These are phyloP conservation scores for Noctua janthina DNA, from an alignment of 2,888 invertebrate species.

Conservation along the genomic window DNA sequence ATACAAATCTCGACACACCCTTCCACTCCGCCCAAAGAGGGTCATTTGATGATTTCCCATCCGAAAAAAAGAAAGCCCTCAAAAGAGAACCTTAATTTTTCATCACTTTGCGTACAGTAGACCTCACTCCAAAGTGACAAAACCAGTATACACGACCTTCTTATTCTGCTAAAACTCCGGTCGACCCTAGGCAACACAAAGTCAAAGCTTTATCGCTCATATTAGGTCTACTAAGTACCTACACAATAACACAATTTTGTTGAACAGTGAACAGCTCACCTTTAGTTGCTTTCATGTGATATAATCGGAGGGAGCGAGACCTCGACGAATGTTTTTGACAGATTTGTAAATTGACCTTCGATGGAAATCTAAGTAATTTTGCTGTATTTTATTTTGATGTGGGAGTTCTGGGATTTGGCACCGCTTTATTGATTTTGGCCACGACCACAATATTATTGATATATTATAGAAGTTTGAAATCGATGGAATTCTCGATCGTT, in stretches of 20 bases:
- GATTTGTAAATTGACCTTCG: slow-evolving; percentile 39
- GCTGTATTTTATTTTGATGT: slow-evolving; percentile 2
- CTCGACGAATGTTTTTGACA: slow-evolving; percentile 42
- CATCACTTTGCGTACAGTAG: not conserved
- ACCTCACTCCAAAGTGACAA: not conserved
- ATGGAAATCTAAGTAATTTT: slow-evolving; percentile 9
- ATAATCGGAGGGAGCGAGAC: slow-evolving; percentile 7
- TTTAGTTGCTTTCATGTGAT: slow-evolving; percentile 12
- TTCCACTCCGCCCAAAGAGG: no score
- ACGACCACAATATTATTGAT: not conserved
- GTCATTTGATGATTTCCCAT: no score
- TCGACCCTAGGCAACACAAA: not conserved
- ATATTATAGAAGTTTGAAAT: not conserved
- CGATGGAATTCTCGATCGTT: not conserved
- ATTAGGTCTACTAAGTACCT: not conserved
- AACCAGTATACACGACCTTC: not conserved
- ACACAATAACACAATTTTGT: slow-evolving; percentile 6
- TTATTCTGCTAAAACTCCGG: not conserved
- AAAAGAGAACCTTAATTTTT: no score
- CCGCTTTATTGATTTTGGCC: slow-evolving; percentile 1
- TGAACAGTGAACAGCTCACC: not conserved
- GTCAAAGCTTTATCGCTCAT: not conserved
- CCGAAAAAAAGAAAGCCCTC: no score
- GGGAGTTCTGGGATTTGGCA: not conserved
- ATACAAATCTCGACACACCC: no score